These are phyloP conservation scores for Desmodus rotundus DNA, from an alignment of 2,113 vertebrate genomes.

Conservation along the genomic window DNA sequence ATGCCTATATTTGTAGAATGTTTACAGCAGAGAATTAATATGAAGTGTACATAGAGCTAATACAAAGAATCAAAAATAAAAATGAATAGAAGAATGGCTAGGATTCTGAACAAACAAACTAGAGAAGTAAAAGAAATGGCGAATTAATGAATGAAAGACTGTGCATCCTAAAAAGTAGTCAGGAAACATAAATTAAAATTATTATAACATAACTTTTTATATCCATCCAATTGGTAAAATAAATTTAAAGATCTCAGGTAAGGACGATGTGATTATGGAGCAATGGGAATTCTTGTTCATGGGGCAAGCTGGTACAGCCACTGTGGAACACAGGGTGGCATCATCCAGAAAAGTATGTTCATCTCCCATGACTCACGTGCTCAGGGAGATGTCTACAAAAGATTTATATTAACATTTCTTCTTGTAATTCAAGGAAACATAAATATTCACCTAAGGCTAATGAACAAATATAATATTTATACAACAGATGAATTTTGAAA, in stretches of 20 bases:
- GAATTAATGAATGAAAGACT: not conserved
- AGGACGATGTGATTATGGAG: not conserved
- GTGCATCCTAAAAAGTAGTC: not conserved
- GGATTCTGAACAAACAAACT: not conserved
- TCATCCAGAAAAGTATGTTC: not conserved
- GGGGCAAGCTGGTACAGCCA: not conserved
- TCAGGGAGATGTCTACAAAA: not conserved
- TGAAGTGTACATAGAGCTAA: not conserved
- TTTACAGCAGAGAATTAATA: not conserved
- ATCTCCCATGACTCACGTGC: too few species aligned
- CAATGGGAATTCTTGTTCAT: not conserved
- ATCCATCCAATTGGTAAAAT: not conserved
- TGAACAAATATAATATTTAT: not conserved
- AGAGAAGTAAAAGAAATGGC: not conserved
- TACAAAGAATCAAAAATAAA: not conserved
- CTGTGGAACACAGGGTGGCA: not conserved
- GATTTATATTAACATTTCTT: not conserved
- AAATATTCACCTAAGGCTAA: not conserved
- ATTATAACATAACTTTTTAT: not conserved
- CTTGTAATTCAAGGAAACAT: not conserved
- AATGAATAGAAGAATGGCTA: not conserved
- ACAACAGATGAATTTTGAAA: not conserved
- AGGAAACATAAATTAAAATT: not conserved
- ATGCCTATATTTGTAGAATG: not conserved
- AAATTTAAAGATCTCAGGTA: not conserved